Conservation (phyloP, 2,797 vertebrate species). For the Lycodopsis pacificus region DNA sequence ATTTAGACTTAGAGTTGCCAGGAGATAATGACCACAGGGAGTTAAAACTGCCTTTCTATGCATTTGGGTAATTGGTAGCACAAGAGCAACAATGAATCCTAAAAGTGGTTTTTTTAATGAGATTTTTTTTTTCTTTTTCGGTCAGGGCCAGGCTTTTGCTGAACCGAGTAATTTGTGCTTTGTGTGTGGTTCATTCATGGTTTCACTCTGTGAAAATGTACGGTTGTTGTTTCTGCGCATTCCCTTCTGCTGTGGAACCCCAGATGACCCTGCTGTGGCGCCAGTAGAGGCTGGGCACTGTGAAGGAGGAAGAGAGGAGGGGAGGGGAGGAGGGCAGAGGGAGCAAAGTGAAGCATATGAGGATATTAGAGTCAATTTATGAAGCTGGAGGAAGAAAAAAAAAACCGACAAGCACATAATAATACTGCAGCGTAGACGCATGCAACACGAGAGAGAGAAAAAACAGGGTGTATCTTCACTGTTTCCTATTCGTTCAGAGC, state of each 20-base stretch:
- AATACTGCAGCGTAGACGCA: conserved; percentile 25
- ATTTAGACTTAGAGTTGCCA: conserved; percentile 56
- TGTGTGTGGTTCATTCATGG: conserved; percentile 68
- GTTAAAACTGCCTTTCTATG: conserved; percentile 55
- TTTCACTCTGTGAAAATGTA: conserved; percentile 63
- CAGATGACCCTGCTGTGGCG: conserved; percentile 77
- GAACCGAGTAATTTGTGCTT: conserved; percentile 17
- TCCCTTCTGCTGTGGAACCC: conserved; percentile 68
- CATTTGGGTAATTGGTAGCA: conserved; percentile 60
- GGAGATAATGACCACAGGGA: conserved; percentile 67
- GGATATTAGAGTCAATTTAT: conserved; percentile 61
- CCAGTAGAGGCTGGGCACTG: conserved; percentile 67
- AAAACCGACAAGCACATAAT: conserved; percentile 23
- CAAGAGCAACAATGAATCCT: conserved; percentile 46
- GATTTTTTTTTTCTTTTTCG: conserved; percentile 21
- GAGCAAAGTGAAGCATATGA: conserved; percentile 31
- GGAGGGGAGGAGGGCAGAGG: background rate
- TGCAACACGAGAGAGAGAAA: conserved; percentile 22
- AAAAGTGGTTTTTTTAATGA: conserved; percentile 65
- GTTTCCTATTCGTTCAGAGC: conserved; percentile 46
- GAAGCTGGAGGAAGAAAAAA: conserved; percentile 47
- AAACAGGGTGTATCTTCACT: conserved; percentile 30
- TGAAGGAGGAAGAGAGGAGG: conserved; percentile 50
- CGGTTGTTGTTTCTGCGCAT: conserved; percentile 70
- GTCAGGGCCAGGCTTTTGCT: conserved; percentile 21